Evolutionary conservation across 2,888 invertebrate genomes (phyloP), one percentile per base, ranked within the genome.

Genomic region (Gastracanthus pulcherrimus): DNA sequence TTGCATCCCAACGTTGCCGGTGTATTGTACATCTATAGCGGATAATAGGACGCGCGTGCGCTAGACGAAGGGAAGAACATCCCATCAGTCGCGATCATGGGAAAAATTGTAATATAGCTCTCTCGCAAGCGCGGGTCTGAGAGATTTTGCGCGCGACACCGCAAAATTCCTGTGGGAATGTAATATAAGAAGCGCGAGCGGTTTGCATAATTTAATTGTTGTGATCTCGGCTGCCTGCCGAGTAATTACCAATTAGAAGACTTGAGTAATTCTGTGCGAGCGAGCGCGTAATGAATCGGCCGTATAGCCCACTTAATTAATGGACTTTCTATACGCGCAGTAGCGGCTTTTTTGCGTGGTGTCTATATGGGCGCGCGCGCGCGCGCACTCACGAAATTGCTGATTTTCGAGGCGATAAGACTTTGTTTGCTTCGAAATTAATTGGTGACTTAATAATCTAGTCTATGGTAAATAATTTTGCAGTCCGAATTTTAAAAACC

Each of bases 151-250:
- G 11, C 64, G 38, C 7, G 2, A 9, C 2, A 66, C 48, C 19
- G 31, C 67, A 26, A 55, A 55, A 62, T 74, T 45, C 74, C 45
- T 62, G 51, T 75, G 75, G 64, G 75, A 75, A 75, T 34, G 41
- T 16, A 41, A 58, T 26, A 41, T 16, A 48, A 16, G 36, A n/a
- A 4, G 29, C 13, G 34, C 16, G 34, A 5, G 23, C 29, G 29
- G 26, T 45, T 60, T 70, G 55, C 76, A 70, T 77, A 70, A 77
- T 77, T 77, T 45, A 45, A 77, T 77, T 70, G 48, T 77, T 60
- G 31, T 66, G 6, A 11, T 13, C 16, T 11, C 26, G 19, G 9
- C 11, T 31, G 19, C 6, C 5, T 51, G 16, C 38, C 66, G 64
- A 51, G 23, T 69, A 76, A 71, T 71, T 29, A 29, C 64, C 64